Base-by-base conservation (phyloP, 2,888 invertebrate genomes). In the Noctua comes region DNA sequence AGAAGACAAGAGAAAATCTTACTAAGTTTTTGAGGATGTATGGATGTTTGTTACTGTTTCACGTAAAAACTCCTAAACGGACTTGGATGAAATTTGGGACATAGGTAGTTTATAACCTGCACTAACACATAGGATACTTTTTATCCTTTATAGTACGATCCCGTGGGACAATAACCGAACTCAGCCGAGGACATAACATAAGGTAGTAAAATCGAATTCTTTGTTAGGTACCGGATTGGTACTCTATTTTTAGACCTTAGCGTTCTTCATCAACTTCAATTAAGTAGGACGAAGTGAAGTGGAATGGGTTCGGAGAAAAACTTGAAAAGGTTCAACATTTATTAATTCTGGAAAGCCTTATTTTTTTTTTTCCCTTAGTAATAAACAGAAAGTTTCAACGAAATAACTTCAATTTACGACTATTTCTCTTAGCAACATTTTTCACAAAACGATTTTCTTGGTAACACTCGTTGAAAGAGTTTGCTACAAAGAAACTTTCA, bases 361-460 rank as follows among this genome's bases (percentile, higher is more conserved):
- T n/a, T n/a, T n/a, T 2, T 21, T 18, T 43, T 40, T 24, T 36
- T 24, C 18, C 24, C 18, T n/a, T 27, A 27, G 8, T 54, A 54
- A 46, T 16, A 59, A 82, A 24, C 24, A 16, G 7, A 51, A 66
- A 51, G 24, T 51, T 62, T 54, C 43, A 24, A 59, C 31, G 27
- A 51, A 80, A 78, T 43, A 18, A 46, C 27, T 46, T 43, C 43
- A 48, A 46, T 46, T 24, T 43, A n/a, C 16, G 16, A 46, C 2
- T 13, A 16, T 79, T 64, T 80, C 13, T 43, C 51, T 70, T 48
- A 3, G 11, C 2, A 73, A 73, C 1, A n/a, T 43, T 51, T 59
- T 66, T 24, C 13, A 10, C 18, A 36, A 21, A 68, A 36, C 48
- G 21, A 66, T 57, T 69, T 80, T 43, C 57, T 48, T 11, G 2